A percentile compares a stretch with the other conserved stretches of the same genome.
These are phyloP conservation scores for Bujurquina vittata DNA, from an alignment of 2,113 vertebrate species.

Conservation along the genomic window DNA sequence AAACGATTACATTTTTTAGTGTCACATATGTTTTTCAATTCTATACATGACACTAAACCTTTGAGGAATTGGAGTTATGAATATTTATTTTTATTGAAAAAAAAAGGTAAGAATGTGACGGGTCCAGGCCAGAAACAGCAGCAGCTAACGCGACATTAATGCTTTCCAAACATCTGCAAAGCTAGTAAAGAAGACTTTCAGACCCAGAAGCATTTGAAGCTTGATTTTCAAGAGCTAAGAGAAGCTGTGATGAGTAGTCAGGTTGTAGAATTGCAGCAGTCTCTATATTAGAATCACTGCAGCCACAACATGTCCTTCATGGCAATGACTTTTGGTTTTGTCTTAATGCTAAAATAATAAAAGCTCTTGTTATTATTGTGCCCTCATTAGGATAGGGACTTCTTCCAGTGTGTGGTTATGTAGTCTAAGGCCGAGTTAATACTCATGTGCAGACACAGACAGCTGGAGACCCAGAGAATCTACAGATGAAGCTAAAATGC, in stretches of 20 bases:
- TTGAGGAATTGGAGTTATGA: background rate
- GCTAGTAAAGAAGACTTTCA: background rate
- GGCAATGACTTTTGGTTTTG: too few relatives aligned
- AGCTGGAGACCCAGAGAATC: accelerated
- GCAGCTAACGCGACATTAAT: background rate
- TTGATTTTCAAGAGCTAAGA: background rate
- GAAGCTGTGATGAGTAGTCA: background rate
- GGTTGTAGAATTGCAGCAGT: background rate
- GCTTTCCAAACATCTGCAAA: background rate
- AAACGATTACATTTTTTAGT: background rate
- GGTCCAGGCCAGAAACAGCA: background rate
- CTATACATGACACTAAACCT: background rate
- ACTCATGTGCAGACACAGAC: background rate
- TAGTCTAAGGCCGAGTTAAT: background rate
- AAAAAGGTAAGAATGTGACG: background rate
- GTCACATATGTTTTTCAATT: background rate
- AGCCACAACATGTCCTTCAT: too few relatives aligned
- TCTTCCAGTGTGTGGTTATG: background rate
- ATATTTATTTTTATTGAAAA: background rate
- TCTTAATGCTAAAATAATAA: too few relatives aligned
- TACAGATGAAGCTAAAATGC: background rate
- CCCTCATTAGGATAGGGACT: background rate
- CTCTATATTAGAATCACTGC: too few relatives aligned
- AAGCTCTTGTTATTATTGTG: background rate
- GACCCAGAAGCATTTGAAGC: background rate